Base-by-base conservation (phyloP, 92 coral and sea anemone genomes). In the Phymanthus crucifer region DNA sequence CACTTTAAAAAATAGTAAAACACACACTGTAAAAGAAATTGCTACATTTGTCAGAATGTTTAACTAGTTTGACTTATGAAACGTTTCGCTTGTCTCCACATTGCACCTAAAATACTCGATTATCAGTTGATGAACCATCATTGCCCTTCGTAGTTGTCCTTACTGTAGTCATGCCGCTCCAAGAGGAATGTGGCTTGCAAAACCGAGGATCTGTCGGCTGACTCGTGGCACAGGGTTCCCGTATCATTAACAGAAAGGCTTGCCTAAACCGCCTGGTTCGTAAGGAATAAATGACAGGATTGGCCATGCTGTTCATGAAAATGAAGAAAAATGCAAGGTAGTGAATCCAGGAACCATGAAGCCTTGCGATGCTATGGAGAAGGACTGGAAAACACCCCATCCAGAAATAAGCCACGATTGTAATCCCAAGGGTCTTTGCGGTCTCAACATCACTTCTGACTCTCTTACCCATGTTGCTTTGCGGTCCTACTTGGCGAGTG, bases 361-460 rank as follows among this genome's bases (percentile, higher is more conserved):
- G 77, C 85, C 57, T 79, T 37, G 94, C 92, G 48, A 92, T 77
- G 64, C 80, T 92, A 38, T 92, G 97, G 21, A 90, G 73, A 47
- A 92, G 47, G 82, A 90, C 85, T 38, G 97, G 97, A n/a, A 92
- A 82, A 31, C 87, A 86, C 8, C 97, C 92, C 97, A 87, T 92
- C 79, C 68, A 85, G 77, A 92, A 85, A 75, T 89, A 92, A 14
- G 91, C 89, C 29, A 73, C 16, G 45, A 87, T 77, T 11, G 95
- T 90, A 31, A 90, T 66, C 64, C 94, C 94, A 46, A 92, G 77
- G n/a, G 97, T 92, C 87, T 89, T 92, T 47, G 97, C 93, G 70
- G 97, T 90, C 78, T 77, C 72, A 64, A 90, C 90, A 66, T 92
- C 97, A 69, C 78, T 87, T 80, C 77, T 85, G 6, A 76, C 76